Percentiles rank a stretch among this genome's conserved stretches.
These are phyloP conservation scores for Vanessa cardui DNA, from an alignment of 2,888 invertebrate genomes.

Conservation along the genomic window DNA sequence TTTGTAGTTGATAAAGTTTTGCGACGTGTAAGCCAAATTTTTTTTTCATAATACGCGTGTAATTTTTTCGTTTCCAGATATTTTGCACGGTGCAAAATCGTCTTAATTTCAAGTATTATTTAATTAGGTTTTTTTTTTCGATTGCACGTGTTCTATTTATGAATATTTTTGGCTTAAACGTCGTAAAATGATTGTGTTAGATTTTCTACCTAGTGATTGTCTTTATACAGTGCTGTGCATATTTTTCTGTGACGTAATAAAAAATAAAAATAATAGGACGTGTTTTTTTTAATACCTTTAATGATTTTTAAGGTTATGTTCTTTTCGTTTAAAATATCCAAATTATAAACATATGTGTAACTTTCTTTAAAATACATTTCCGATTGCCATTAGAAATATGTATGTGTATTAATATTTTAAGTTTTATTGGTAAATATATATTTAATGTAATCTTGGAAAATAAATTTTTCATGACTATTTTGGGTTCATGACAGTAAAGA, in stretches of 20 bases:
- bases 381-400: too few relatives aligned
- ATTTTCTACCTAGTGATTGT: slow-evolving; percentile 52
- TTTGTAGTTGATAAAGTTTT: slow-evolving; percentile 30
- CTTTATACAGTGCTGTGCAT: slow-evolving; percentile 50
- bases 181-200: slow-evolving; percentile 34
- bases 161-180: slow-evolving; percentile 24
- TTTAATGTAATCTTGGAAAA: too few relatives aligned
- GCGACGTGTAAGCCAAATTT: slow-evolving; percentile 21
- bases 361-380: too few relatives aligned
- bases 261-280: slow-evolving; percentile 34
- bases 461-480: too few relatives aligned
- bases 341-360: too few relatives aligned
- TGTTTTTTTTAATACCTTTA: slow-evolving; percentile 18
- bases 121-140: slow-evolving; percentile 27
- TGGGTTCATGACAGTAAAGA: too few relatives aligned
- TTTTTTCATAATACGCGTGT: slow-evolving; percentile 1
- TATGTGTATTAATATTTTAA: too few relatives aligned
- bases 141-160: neutral
- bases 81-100: neutral
- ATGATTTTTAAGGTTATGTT: too few relatives aligned
- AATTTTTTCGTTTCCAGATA: neutral
- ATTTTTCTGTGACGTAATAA: slow-evolving; percentile 50
- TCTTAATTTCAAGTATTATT: neutral
- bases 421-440: too few relatives aligned
- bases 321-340: too few relatives aligned